A percentile compares a stretch with the other conserved stretches of the same genome.
Conservation (phyloP, 1,140 invertebrate species). For the Triops longicaudatus region DNA sequence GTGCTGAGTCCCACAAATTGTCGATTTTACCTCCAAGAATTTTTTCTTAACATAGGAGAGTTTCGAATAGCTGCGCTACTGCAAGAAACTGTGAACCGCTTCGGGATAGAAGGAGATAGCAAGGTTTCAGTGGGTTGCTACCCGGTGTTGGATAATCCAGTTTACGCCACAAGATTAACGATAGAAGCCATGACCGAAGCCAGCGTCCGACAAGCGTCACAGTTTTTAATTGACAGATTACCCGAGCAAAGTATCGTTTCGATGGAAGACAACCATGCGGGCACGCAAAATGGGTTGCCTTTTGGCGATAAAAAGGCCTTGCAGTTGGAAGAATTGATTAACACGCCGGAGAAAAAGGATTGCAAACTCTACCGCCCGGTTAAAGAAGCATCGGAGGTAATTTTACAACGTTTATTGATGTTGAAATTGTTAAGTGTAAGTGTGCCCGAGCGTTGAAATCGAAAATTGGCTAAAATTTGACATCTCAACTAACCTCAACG, state of each 20-base stretch:
- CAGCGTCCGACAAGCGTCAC: slow-evolving; percentile 36
- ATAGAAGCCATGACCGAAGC: slow-evolving; percentile 40
- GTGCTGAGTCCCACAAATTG: slow-evolving; percentile 36
- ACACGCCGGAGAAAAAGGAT: background rate
- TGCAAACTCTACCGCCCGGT: background rate
- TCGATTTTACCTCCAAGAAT: slow-evolving; percentile 38
- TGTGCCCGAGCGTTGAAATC: no score
- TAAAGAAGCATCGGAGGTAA: background rate
- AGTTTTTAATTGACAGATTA: slow-evolving; percentile 35
- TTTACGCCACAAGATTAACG: slow-evolving; percentile 42
- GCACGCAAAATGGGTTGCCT: background rate
- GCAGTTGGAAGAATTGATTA: slow-evolving; percentile 1
- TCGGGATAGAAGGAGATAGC: slow-evolving; percentile 38
- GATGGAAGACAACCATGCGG: no score
- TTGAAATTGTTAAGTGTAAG: no score
- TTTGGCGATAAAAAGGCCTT: background rate
- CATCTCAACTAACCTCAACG: no score
- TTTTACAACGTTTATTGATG: background rate
- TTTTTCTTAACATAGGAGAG: slow-evolving; percentile 51
- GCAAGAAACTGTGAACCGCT: slow-evolving; percentile 45
- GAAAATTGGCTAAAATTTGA: no score
- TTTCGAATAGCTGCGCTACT: slow-evolving; percentile 47
- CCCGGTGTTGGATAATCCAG: slow-evolving; percentile 47
- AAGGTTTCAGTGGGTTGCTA: slow-evolving; percentile 56
- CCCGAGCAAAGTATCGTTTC: slow-evolving; percentile 31